Evolutionary conservation across 1,140 invertebrate species (phyloP).

Genomic region (Cecropterus lyciades): DNA sequence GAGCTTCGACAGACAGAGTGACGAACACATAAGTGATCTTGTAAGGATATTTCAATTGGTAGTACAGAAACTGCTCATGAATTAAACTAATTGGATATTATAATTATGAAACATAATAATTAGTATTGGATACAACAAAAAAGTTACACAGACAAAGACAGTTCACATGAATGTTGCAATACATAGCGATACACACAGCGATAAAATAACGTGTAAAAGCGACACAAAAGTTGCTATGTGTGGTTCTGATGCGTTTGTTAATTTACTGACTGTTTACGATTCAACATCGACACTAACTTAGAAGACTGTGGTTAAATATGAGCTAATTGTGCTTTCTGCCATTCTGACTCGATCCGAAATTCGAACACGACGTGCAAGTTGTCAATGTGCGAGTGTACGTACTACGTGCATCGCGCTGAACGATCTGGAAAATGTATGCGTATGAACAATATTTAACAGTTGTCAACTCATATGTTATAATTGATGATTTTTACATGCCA

Average conservation of each 20-base stretch:
- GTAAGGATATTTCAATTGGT: too few species aligned
- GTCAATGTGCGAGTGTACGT: slow-evolving; percentile 29
- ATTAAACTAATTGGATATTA: background rate
- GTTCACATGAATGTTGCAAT: background rate
- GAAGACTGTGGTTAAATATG: slow-evolving; percentile 20
- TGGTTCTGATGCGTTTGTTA: slow-evolving; percentile 7
- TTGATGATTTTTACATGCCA: too few species aligned
- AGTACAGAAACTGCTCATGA: too few species aligned
- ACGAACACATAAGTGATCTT: too few species aligned
- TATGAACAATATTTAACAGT: background rate
- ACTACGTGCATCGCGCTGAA: slow-evolving; percentile 26
- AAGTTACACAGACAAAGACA: slow-evolving; percentile 1
- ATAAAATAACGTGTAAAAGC: slow-evolving; percentile 7
- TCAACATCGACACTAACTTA: slow-evolving; percentile 28
- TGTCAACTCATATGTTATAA: too few species aligned
- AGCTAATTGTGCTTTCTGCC: slow-evolving; percentile 9
- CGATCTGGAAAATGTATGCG: slow-evolving; percentile 25
- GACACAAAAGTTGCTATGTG: slow-evolving; percentile 1
- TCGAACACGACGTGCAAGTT: slow-evolving; percentile 30
- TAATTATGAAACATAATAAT: background rate
- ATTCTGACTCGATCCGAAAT: slow-evolving; percentile 24
- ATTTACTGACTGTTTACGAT: background rate
- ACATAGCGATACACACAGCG: background rate
- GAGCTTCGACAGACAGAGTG: too few species aligned
- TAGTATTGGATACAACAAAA: slow-evolving; percentile 1